Conservation (phyloP, 2,113 vertebrate genomes). For the Alces alces region DNA sequence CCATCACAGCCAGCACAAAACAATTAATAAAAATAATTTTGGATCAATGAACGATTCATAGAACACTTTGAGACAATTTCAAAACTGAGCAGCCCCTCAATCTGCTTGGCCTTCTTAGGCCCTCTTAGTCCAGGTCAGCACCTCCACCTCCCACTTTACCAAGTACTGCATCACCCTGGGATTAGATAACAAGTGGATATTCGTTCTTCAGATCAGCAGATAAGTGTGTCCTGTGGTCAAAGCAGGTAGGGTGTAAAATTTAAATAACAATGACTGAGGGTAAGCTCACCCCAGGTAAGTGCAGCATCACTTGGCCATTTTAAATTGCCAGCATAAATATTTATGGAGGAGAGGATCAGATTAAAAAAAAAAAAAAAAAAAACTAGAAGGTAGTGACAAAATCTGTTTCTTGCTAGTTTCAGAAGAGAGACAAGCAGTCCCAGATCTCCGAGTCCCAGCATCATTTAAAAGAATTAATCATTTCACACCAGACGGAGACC, state of each 20-base stretch:
- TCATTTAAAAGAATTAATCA: slow-evolving; percentile 58
- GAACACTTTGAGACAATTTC: not conserved
- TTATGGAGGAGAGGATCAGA: not conserved
- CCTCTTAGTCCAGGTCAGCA: not conserved
- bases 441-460: not conserved
- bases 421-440: not conserved
- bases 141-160: not conserved
- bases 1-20: not conserved
- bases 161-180: not conserved
- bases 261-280: not conserved
- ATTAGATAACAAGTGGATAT: not conserved
- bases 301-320: not conserved
- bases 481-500: slow-evolving; percentile 66
- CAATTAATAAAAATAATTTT: not conserved
- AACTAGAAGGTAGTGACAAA: not conserved
- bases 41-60: not conserved
- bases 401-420: slow-evolving; percentile 11
- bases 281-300: not conserved
- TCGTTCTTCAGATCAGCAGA: not conserved
- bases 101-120: not conserved
- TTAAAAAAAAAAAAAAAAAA: not conserved
- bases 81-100: not conserved
- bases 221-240: not conserved
- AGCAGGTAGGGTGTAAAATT: not conserved
- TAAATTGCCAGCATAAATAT: not conserved